These are phyloP conservation scores for Bucco capensis DNA, from an alignment of 2,113 vertebrate species.

Conservation along the genomic window DNA sequence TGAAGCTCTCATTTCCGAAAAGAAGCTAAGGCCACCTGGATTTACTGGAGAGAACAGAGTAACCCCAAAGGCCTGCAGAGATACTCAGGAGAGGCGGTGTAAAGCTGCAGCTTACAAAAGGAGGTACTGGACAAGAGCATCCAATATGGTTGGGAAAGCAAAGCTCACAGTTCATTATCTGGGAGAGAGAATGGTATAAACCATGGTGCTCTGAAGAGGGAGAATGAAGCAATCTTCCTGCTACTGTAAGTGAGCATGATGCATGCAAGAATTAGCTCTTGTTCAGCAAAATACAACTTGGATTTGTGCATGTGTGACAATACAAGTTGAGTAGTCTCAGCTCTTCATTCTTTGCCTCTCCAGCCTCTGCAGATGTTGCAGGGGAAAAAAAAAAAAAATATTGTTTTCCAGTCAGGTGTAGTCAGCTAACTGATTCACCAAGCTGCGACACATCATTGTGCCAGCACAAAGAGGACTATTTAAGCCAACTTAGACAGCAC, in stretches of 20 bases:
- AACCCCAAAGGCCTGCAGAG: neutral
- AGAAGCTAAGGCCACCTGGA: neutral
- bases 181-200: neutral
- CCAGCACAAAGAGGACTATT: slow-evolving; percentile 31
- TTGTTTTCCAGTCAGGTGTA: neutral
- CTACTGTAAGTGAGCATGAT: neutral
- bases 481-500: neutral
- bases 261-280: neutral
- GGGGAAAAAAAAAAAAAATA: neutral
- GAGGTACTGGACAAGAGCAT: neutral
- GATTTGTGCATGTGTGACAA: neutral
- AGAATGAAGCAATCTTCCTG: neutral
- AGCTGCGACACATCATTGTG: neutral
- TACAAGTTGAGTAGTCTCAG: neutral
- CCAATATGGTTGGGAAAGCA: neutral
- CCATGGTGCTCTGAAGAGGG: neutral
- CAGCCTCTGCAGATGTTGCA: neutral
- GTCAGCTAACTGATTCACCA: neutral
- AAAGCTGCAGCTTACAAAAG: neutral
- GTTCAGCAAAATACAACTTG: neutral
- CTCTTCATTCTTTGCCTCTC: neutral
- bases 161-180: neutral
- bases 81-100: neutral
- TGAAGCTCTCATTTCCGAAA: neutral
- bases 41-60: neutral